A percentile compares a stretch with the other conserved stretches of the same genome.
Evolutionary conservation across 2,888 invertebrate genomes (phyloP).

Genomic region (Oasisia sp.): DNA sequence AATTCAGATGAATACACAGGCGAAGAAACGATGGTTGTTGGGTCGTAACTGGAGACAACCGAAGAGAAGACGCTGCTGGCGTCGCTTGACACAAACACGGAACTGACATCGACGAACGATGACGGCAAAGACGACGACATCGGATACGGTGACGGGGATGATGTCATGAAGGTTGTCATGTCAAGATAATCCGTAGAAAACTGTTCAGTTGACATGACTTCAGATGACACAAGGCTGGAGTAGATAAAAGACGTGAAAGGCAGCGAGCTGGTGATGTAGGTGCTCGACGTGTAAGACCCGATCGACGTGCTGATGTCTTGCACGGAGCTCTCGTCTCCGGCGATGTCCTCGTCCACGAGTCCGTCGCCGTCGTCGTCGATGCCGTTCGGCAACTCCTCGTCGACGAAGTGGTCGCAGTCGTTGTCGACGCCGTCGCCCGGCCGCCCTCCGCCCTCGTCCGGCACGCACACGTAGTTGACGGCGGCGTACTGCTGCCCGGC

Average conservation of each 20-base stretch:
- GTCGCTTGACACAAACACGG: not conserved
- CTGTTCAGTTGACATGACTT: not conserved
- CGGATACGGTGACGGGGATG: not conserved
- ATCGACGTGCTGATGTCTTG: not conserved
- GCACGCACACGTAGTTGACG: conserved; percentile 28
- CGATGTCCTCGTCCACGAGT: conserved; percentile 39
- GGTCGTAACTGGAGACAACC: not conserved
- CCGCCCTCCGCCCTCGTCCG: not conserved
- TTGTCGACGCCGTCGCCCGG: conserved; percentile 40
- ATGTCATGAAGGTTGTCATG: not conserved
- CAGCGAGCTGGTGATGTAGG: not conserved
- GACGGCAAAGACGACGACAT: not conserved
- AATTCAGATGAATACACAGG: not conserved
- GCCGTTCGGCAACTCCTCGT: conserved; percentile 39
- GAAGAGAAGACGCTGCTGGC: not conserved
- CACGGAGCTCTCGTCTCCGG: conserved; percentile 17
- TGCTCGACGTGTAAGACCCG: not conserved
- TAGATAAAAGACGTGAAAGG: not conserved
- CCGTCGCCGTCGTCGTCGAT: conserved; percentile 39
- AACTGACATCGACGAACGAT: not conserved
- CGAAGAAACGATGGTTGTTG: not conserved
- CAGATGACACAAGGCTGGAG: not conserved
- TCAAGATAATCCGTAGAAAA: not conserved
- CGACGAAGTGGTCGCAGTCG: conserved; percentile 41
- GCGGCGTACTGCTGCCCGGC: conserved; percentile 40